These are phyloP conservation scores for Linnaemya vulpina DNA, from an alignment of 2,888 invertebrate genomes.

Conservation along the genomic window DNA sequence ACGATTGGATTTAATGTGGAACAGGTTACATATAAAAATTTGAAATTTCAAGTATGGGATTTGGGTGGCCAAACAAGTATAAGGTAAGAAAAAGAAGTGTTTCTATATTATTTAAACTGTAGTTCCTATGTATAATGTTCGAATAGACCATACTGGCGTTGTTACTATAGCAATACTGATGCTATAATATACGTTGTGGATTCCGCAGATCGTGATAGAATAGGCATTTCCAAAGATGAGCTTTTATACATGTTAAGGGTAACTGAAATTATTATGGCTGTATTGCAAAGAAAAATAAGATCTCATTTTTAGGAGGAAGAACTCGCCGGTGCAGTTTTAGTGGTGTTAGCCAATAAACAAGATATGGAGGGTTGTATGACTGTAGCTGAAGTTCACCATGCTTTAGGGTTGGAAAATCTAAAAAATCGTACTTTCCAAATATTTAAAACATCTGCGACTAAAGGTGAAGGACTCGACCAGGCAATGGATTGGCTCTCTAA, in stretches of 20 bases:
- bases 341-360: conserved; percentile 99
- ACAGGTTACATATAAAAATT: conserved; percentile 99
- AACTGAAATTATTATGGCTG: conserved; percentile 77
- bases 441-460: conserved; percentile 99
- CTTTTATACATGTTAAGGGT: conserved; percentile 98
- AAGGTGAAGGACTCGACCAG: conserved; percentile 98
- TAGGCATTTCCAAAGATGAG: conserved; percentile 99
- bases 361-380: conserved; percentile 99
- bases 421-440: conserved; percentile 98
- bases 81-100: conserved; percentile 85
- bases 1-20: conserved; percentile 99
- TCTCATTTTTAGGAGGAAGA: conserved; percentile 92
- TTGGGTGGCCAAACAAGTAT: conserved; percentile 99
- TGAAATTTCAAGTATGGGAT: conserved; percentile 99
- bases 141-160: conserved; percentile 98
- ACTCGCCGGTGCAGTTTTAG: conserved; percentile 95
- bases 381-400: conserved; percentile 98
- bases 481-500: conserved; percentile 99
- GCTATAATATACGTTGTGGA: conserved; percentile 99
- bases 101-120: background rate
- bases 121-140: background rate
- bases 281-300: background rate
- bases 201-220: conserved; percentile 98
- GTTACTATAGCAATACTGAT: conserved; percentile 99
- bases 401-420: conserved; percentile 95